Conservation (phyloP, 1,140 invertebrate genomes). For the Chionoecetes opilio region DNA sequence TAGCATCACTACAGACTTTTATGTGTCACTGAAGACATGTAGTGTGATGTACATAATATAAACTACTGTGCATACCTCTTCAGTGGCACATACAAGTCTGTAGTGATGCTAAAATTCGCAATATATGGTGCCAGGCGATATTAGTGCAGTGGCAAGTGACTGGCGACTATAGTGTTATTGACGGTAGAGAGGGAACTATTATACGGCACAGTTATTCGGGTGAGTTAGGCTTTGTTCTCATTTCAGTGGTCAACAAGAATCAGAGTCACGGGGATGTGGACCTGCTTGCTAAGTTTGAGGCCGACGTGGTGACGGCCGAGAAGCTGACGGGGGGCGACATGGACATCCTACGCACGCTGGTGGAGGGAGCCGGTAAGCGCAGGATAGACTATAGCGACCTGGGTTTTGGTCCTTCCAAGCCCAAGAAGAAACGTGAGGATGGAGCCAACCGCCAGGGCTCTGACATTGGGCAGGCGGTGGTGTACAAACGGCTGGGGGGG, state of each 20-base stretch:
- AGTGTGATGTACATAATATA: background rate
- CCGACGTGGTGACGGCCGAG: conserved; percentile 80
- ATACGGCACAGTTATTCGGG: background rate
- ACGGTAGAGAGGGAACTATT: background rate
- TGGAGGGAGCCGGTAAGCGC: conserved; percentile 78
- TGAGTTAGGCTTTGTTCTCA: conserved; percentile 4
- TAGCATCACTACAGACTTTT: too few species aligned
- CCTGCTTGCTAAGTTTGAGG: conserved; percentile 78
- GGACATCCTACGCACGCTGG: conserved; percentile 77
- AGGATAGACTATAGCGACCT: conserved; percentile 81
- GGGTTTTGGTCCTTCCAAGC: conserved; percentile 79
- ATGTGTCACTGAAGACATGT: too few species aligned
- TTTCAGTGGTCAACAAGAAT: conserved; percentile 75
- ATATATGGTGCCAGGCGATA: too few species aligned
- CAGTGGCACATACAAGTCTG: too few species aligned
- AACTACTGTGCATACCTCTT: too few species aligned
- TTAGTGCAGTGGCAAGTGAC: too few species aligned
- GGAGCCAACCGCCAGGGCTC: conserved; percentile 49
- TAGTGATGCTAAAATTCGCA: too few species aligned
- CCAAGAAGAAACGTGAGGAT: conserved; percentile 79
- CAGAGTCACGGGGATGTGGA: conserved; percentile 78
- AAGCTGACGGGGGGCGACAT: conserved; percentile 80
- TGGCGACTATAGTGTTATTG: too few species aligned
- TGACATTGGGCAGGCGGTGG: conserved; percentile 80
- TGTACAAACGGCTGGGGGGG: conserved; percentile 77